These are phyloP conservation scores for Drosophila punjabiensis DNA, from an alignment of 1,140 invertebrate species.

Conservation along the genomic window DNA sequence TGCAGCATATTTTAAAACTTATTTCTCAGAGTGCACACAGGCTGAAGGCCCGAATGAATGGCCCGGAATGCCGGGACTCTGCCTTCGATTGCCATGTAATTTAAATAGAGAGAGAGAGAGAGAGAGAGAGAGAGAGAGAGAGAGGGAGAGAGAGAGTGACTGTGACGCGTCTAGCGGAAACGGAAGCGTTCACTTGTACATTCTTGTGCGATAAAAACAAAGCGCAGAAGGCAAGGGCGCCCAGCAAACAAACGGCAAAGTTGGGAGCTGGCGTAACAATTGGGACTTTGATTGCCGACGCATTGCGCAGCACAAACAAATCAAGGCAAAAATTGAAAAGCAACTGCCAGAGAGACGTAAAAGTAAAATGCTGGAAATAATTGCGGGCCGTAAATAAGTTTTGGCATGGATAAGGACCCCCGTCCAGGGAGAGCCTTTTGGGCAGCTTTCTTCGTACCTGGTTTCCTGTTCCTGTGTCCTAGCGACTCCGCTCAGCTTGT, in stretches of 20 bases:
- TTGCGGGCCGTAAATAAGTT: slow-evolving; percentile 66
- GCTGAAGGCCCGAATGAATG: slow-evolving; percentile 26
- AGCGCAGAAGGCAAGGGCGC: slow-evolving; percentile 22
- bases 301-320: slow-evolving; percentile 60
- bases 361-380: slow-evolving; percentile 78
- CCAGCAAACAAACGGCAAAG: slow-evolving; percentile 9
- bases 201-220: slow-evolving; percentile 65
- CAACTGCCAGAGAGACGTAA: slow-evolving; percentile 57
- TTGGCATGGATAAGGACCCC: neutral
- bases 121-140: neutral
- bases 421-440: too few relatives aligned
- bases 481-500: slow-evolving; percentile 27
- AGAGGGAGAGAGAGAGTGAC: too few relatives aligned
- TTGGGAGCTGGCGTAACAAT: slow-evolving; percentile 54
- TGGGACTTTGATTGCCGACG: slow-evolving; percentile 65
- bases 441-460: slow-evolving; percentile 9
- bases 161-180: slow-evolving; percentile 61
- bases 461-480: neutral
- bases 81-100: slow-evolving; percentile 49
- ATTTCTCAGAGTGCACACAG: neutral
- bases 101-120: slow-evolving; percentile 39
- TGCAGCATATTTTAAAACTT: accelerated
- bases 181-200: slow-evolving; percentile 72
- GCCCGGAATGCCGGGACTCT: slow-evolving; percentile 19
- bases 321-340: slow-evolving; percentile 66